These are phyloP conservation scores for Artemisiospiza belli DNA, from an alignment of 2,113 vertebrate genomes.

Conservation along the genomic window DNA sequence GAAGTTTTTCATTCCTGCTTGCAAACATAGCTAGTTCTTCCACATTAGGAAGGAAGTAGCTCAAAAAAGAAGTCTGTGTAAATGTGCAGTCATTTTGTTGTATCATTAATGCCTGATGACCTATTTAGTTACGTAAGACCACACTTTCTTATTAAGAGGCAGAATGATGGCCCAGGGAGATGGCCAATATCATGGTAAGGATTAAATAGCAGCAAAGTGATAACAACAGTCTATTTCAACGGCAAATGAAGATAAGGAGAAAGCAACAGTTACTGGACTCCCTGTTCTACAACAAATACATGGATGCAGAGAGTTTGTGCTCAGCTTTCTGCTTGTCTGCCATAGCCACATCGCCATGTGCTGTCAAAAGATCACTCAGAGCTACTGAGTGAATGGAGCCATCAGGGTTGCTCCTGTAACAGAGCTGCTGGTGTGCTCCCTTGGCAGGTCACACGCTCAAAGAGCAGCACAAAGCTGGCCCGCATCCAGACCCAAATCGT, in stretches of 20 bases:
- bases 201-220: neutral
- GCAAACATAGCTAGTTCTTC: neutral
- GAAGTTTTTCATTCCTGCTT: neutral
- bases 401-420: neutral
- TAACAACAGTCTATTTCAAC: neutral
- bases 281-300: neutral
- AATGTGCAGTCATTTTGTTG: neutral
- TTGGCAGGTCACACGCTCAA: neutral
- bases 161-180: neutral
- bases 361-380: neutral
- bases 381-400: neutral
- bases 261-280: neutral
- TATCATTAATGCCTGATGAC: neutral
- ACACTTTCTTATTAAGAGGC: neutral
- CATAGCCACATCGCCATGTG: accelerated
- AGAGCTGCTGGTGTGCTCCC: neutral
- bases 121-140: neutral
- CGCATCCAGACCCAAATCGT: accelerated
- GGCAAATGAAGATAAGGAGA: neutral
- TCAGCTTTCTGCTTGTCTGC: neutral
- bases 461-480: neutral
- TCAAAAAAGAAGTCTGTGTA: neutral
- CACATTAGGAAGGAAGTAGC: neutral
- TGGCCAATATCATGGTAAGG: neutral
- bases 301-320: accelerated